phyloP scores from a whole-genome alignment of 2,797 vertebrate species.

The Crax fasciolata region DNA sequence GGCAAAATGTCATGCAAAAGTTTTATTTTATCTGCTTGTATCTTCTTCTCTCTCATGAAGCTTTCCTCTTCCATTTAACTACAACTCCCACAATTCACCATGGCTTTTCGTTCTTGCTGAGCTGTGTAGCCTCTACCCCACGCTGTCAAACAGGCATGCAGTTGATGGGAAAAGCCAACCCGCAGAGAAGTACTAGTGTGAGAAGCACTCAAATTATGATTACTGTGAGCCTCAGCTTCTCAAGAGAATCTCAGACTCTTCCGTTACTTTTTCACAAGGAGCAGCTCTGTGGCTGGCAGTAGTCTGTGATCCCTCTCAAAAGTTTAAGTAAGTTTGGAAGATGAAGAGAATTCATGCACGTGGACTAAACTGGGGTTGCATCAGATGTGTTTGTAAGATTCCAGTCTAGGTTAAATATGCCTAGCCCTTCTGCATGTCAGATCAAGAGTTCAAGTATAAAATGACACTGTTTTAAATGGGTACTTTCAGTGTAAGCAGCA shows the following conservation, averaged over 20 bases:
- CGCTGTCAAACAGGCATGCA: not conserved
- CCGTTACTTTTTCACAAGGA: not conserved
- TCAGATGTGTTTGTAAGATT: not conserved
- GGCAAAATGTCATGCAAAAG: not conserved
- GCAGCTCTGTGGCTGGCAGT: not conserved
- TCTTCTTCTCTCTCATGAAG: not conserved
- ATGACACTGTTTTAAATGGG: slow-evolving; percentile 57
- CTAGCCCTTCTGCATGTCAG: slow-evolving; percentile 6
- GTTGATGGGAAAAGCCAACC: not conserved
- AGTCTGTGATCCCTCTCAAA: not conserved
- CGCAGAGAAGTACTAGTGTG: accelerated
- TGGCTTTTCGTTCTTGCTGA: not conserved
- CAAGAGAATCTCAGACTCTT: not conserved
- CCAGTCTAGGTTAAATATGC: slow-evolving; percentile 1
- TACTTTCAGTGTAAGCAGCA: slow-evolving; percentile 69
- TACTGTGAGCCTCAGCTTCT: not conserved
- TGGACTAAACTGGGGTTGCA: not conserved
- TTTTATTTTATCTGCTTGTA: not conserved
- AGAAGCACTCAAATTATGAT: not conserved
- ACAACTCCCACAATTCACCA: not conserved
- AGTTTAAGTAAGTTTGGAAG: not conserved
- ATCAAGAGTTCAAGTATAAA: slow-evolving; percentile 70
- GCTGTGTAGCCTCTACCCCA: not conserved
- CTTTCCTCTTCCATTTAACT: not conserved
- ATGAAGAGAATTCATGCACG: not conserved